Evolutionary conservation across 1,140 invertebrate genomes (phyloP), one percentile per base, ranked within the genome.

Genomic region (Tetragonula clypearis): DNA sequence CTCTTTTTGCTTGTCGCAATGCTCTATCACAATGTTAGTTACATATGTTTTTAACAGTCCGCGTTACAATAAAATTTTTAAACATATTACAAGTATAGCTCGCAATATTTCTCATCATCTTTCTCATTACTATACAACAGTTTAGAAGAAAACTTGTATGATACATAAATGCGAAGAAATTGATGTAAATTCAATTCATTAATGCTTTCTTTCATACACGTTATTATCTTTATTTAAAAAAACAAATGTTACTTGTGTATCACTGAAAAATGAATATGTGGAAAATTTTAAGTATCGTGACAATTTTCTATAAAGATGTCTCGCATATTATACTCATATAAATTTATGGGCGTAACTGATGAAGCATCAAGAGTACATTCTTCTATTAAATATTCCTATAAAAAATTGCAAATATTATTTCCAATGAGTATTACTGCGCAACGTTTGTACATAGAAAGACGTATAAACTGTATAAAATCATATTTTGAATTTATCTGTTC

Each of bases 381-480:
- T 86, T 23, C 76, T 90, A 58, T 65, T 82, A 84, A 87, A 90
- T 86, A 78, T 88, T 78, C 79, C 62, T 85, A 86, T 84, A 86
- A 90, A 90, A 88, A 86, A 79, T 72, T 81, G 77, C 74, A 76
- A 26, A 41, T 35, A 35, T 79, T 83, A 55, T 14, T 77, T 49
- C 21, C 49, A 58, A 26, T 83, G 66, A 80, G 69, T 69, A 87
- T 71, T n/a, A 65, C 12, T 65, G 62, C 14, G 66, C 81, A 75
- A 81, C 65, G 82, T 80, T 30, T 86, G 78, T 82, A 86, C 84
- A 84, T 66, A 56, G 72, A 68, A 30, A 68, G 26, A 71, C 68
- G 56, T 85, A 79, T 75, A 87, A 88, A 74, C 30, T 84, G 78
- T 87, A 86, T 89, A 90, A 87, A 87, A 90, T 73, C 68, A 66